Conservation (phyloP, 1,140 invertebrate species). For the Adelges cooleyi region DNA sequence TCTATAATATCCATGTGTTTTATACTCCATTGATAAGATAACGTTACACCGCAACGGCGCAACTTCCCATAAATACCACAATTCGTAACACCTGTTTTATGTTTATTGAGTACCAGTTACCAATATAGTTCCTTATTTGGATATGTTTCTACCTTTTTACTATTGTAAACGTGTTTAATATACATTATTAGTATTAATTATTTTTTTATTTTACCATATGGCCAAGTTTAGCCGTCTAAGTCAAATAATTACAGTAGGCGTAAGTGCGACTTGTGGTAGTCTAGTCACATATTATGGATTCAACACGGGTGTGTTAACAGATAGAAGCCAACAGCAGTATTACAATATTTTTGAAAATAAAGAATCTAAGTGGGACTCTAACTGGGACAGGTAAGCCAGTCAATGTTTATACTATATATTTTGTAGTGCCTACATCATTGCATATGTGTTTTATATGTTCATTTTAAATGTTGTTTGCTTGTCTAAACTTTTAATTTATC, state of each 20-base stretch:
- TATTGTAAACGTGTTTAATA: too few relatives aligned
- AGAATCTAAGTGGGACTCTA: conserved; percentile 1
- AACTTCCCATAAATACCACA: too few relatives aligned
- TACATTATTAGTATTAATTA: too few relatives aligned
- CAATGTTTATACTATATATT: background rate
- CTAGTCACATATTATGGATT: background rate
- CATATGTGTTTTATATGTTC: background rate
- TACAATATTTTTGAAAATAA: background rate
- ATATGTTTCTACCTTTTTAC: too few relatives aligned
- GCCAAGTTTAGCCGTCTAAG: background rate
- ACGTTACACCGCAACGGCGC: too few relatives aligned
- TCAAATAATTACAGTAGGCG: background rate
- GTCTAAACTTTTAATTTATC: background rate
- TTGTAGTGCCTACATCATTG: background rate
- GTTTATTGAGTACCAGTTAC: too few relatives aligned
- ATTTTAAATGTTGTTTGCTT: background rate
- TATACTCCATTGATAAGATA: too few relatives aligned
- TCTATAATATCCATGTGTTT: too few relatives aligned
- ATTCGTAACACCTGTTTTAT: too few relatives aligned
- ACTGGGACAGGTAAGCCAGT: conserved; percentile 20
- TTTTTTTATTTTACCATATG: background rate
- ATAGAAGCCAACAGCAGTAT: background rate
- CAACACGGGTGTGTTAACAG: background rate
- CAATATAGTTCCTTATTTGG: too few relatives aligned
- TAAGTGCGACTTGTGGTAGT: background rate